A percentile compares a stretch with the other conserved stretches of the same genome.
phyloP scores from a whole-genome alignment of 2,888 invertebrate species.

The Octonoba sinensis region DNA sequence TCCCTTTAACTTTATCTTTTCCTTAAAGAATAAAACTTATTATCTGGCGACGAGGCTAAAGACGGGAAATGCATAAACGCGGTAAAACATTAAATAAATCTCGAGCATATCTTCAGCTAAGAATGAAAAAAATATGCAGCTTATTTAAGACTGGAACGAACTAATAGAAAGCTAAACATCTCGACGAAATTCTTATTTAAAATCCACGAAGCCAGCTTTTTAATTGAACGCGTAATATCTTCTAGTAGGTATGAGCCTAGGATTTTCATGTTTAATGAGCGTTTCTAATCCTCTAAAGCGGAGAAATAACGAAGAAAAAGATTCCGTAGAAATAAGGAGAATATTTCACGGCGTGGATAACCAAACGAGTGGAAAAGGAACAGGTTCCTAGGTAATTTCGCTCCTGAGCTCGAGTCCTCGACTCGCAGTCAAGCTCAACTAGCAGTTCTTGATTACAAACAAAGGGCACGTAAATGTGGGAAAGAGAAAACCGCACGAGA shows the following conservation, averaged over 20 bases:
- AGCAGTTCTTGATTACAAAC: no score
- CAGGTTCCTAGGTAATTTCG: conserved; percentile 18
- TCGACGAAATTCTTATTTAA: conserved; percentile 43
- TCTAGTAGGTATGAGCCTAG: conserved; percentile 16
- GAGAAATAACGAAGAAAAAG: conserved; percentile 45
- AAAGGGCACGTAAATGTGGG: no score
- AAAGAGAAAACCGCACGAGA: no score
- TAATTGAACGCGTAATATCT: conserved; percentile 49
- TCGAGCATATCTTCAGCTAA: conserved; percentile 2
- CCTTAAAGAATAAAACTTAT: conserved; percentile 27
- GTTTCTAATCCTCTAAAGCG: conserved; percentile 42
- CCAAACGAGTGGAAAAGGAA: conserved; percentile 39
- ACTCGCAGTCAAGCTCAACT: no score
- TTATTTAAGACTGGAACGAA: conserved; percentile 32
- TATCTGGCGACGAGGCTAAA: conserved; percentile 17
- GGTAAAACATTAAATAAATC: conserved; percentile 40
- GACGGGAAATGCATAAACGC: conserved; percentile 26
- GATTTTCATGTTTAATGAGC: conserved; percentile 47
- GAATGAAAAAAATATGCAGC: conserved; percentile 18
- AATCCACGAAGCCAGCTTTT: conserved; percentile 31
- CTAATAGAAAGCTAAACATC: conserved; percentile 46
- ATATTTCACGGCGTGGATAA: conserved; percentile 33
- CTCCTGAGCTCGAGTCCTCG: no score
- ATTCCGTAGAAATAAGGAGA: conserved; percentile 38
- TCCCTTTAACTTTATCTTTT: conserved; percentile 8